phyloP scores from a whole-genome alignment of 2,113 vertebrate genomes.

The Ellobius talpinus region DNA sequence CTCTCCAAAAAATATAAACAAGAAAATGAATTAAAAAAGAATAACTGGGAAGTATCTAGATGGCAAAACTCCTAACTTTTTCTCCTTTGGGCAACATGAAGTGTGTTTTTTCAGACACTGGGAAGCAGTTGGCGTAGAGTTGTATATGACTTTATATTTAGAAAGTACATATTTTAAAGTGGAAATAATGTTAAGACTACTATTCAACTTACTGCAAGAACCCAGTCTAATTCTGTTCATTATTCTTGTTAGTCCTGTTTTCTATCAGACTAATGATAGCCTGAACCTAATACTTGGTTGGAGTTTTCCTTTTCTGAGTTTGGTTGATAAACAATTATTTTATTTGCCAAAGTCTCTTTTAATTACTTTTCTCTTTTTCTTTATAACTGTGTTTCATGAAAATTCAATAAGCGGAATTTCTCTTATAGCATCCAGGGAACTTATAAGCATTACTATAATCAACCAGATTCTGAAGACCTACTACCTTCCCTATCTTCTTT shows the following conservation, averaged over 20 bases:
- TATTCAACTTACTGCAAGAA: background rate
- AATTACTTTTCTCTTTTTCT: constrained; percentile 73
- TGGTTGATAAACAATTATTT: constrained; percentile 73
- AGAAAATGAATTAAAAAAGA: background rate
- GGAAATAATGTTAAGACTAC: constrained; percentile 45
- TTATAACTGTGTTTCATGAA: constrained; percentile 61
- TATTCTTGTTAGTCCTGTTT: constrained; percentile 32
- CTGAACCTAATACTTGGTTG: constrained; percentile 61
- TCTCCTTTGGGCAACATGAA: background rate
- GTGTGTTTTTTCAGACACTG: background rate
- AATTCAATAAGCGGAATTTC: constrained; percentile 65
- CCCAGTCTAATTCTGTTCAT: constrained; percentile 5
- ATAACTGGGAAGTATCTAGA: background rate
- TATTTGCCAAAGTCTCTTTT: constrained; percentile 74
- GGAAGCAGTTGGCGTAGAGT: background rate
- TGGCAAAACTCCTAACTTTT: background rate
- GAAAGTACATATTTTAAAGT: background rate
- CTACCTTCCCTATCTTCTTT: constrained; percentile 5
- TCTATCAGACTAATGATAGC: constrained; percentile 54
- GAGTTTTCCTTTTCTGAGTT: constrained; percentile 66
- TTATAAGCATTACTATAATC: constrained; percentile 70
- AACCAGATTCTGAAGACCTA: constrained; percentile 42
- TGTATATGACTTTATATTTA: background rate
- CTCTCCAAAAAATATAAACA: background rate
- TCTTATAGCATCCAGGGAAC: constrained; percentile 67